A percentile compares a stretch with the other conserved stretches of the same genome.
Evolutionary conservation across 2,888 invertebrate genomes (phyloP).

Genomic region (Arrhopalites spinosus): DNA sequence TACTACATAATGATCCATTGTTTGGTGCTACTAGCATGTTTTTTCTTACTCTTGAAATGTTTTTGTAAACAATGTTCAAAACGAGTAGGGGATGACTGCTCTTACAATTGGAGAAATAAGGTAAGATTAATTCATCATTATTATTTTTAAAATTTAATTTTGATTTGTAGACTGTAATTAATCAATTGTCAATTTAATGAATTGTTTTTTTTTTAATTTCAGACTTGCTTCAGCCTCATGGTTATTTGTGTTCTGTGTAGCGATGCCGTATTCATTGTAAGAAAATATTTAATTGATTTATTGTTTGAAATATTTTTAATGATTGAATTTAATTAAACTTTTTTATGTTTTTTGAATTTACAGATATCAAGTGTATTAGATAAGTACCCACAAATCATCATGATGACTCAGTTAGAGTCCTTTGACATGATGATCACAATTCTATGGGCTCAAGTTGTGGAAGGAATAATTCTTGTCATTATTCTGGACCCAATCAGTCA

Average conservation of each 20-base stretch:
- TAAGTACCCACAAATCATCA: constrained; percentile 16
- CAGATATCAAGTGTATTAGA: constrained; percentile 11
- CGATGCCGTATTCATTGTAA: constrained; percentile 30
- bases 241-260: constrained; percentile 21
- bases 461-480: constrained; percentile 24
- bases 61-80: constrained; percentile 18
- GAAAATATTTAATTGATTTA: background rate
- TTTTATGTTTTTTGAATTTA: background rate
- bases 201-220: no score
- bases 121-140: no score
- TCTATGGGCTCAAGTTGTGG: constrained; percentile 21
- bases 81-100: constrained; percentile 20
- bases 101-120: constrained; percentile 28
- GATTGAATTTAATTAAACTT: background rate
- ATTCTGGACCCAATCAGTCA: constrained; percentile 28
- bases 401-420: background rate
- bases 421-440: constrained; percentile 14
- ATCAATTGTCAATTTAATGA: no score
- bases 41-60: constrained; percentile 10
- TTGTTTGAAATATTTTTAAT: background rate
- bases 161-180: no score
- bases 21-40: background rate
- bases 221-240: constrained; percentile 31
- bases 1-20: constrained; percentile 23
- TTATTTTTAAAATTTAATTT: no score